A percentile compares a stretch with the other conserved stretches of the same genome.
Conservation (phyloP, 2,113 vertebrate genomes). For the Caranx ignobilis region DNA sequence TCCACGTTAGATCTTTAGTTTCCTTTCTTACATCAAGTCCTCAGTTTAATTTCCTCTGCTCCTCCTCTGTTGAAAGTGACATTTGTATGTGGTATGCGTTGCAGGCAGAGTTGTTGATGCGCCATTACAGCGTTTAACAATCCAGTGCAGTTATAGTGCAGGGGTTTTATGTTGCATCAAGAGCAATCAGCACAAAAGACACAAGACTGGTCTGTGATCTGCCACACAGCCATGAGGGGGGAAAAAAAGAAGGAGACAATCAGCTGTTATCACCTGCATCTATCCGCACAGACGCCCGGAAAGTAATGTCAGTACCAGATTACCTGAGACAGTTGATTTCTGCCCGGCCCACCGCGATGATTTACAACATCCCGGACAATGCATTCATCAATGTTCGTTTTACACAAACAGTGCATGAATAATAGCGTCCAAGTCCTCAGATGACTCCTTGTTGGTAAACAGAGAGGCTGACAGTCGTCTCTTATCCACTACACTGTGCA, state of each 20-base stretch:
- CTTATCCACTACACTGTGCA: background rate
- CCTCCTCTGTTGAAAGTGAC: background rate
- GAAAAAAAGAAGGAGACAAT: background rate
- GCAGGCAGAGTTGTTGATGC: constrained; percentile 12
- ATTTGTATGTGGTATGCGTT: background rate
- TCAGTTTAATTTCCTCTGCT: background rate
- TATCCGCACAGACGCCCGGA: background rate
- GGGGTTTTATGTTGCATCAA: background rate
- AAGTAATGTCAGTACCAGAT: constrained; percentile 16
- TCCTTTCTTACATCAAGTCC: background rate
- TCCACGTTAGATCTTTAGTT: background rate
- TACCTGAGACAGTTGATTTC: constrained; percentile 52
- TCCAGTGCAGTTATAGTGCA: background rate
- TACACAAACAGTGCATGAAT: background rate
- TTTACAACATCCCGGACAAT: constrained; percentile 15
- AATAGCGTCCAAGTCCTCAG: background rate
- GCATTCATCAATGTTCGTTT: constrained; percentile 35
- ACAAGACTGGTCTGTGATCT: background rate
- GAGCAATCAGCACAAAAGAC: constrained; percentile 7
- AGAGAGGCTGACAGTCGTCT: background rate
- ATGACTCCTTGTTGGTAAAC: background rate
- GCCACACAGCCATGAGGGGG: background rate
- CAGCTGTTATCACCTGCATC: constrained; percentile 2
- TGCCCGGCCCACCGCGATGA: constrained; percentile 18
- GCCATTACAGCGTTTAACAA: constrained; percentile 9